Evolutionary conservation across 2,797 vertebrate genomes (phyloP).

Genomic region (Sebastes vulpes): DNA sequence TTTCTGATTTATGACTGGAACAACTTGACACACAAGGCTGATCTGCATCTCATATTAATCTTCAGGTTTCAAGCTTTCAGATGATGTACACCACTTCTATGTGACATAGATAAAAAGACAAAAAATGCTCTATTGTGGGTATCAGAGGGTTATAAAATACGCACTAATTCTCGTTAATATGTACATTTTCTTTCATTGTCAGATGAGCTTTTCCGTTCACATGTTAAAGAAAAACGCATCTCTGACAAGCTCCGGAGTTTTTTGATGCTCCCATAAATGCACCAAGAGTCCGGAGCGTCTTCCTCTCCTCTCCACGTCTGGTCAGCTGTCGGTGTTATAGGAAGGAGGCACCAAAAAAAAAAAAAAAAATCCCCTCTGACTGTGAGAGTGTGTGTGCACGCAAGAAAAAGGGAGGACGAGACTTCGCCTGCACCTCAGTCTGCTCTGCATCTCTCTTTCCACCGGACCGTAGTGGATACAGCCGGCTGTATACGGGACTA

Average conservation of each 20-base stretch:
- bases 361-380: background rate
- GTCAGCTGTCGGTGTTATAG: conserved; percentile 3
- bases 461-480: conserved; percentile 65
- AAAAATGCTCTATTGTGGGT: too few relatives aligned
- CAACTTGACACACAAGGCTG: too few relatives aligned
- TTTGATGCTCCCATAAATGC: conserved; percentile 10
- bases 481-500: conserved; percentile 16
- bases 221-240: conserved; percentile 8
- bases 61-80: too few relatives aligned
- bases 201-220: background rate
- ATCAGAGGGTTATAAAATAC: background rate
- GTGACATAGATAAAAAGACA: too few relatives aligned
- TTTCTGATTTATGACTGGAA: too few relatives aligned
- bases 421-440: conserved; percentile 61
- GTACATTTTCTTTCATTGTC: background rate
- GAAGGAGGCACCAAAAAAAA: conserved; percentile 22
- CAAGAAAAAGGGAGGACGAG: conserved; percentile 14
- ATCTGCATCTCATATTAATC: too few relatives aligned
- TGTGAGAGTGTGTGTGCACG: conserved; percentile 29
- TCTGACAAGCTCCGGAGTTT: conserved; percentile 15
- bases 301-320: background rate
- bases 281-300: conserved; percentile 23
- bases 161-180: background rate
- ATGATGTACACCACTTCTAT: too few relatives aligned
- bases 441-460: conserved; percentile 61